Percentiles rank a stretch among this genome's conserved stretches.
These are phyloP conservation scores for Trichomycterus rosablanca DNA, from an alignment of 2,113 vertebrate genomes.

Conservation along the genomic window DNA sequence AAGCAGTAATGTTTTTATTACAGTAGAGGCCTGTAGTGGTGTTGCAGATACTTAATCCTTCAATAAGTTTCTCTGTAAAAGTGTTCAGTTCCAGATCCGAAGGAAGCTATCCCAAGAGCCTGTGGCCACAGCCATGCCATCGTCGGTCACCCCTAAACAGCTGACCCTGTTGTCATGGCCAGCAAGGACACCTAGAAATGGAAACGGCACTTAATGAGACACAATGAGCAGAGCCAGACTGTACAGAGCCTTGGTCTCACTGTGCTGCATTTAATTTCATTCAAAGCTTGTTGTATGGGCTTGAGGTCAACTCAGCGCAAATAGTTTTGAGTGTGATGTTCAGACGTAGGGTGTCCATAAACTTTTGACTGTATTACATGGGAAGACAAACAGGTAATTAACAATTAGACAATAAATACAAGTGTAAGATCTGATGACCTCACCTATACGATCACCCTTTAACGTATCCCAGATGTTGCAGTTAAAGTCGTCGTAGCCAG, in stretches of 20 bases:
- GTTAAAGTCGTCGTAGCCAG: constrained; percentile 95
- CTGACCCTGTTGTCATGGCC: constrained; percentile 97
- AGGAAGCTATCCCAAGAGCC: constrained; percentile 99
- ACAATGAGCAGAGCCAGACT: too few relatives aligned
- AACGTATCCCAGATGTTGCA: constrained; percentile 97
- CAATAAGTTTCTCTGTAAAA: background rate
- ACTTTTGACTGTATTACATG: too few relatives aligned
- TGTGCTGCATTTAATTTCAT: too few relatives aligned
- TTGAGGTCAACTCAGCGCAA: too few relatives aligned
- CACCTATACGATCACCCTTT: constrained; percentile 93
- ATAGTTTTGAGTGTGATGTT: too few relatives aligned
- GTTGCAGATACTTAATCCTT: constrained; percentile 7
- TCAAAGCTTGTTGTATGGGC: too few relatives aligned
- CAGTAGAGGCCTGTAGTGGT: constrained; percentile 25
- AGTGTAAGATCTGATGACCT: constrained; percentile 24
- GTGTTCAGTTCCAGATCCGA: constrained; percentile 91
- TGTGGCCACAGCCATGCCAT: constrained; percentile 96
- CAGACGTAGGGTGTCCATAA: too few relatives aligned
- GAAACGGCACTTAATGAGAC: too few relatives aligned
- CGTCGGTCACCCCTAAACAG: constrained; percentile 93
- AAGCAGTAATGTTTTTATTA: constrained; percentile 18
- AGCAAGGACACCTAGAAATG: constrained; percentile 80
- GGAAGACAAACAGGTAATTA: too few relatives aligned
- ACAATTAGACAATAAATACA: background rate
- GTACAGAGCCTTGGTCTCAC: too few relatives aligned